Evolutionary conservation across 1,140 invertebrate species (phyloP).

Genomic region (Sitobion miscanthi): DNA sequence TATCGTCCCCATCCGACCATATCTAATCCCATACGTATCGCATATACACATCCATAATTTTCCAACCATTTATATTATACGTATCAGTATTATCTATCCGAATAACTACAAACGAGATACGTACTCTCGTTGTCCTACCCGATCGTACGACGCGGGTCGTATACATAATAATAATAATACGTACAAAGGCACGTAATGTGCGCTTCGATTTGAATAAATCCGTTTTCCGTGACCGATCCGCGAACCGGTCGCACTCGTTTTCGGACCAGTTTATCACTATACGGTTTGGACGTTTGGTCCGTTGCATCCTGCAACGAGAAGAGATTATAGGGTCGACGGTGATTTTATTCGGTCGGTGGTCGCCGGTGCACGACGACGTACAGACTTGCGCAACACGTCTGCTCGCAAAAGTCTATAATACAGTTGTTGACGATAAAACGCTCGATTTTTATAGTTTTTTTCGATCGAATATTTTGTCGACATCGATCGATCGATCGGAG

Average conservation of each 20-base stretch:
- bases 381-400: too few relatives aligned
- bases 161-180: background rate
- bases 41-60: too few relatives aligned
- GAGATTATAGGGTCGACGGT: background rate
- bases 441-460: background rate
- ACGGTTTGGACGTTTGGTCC: background rate
- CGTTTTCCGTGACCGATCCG: conserved; percentile 32
- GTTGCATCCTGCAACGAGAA: background rate
- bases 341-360: background rate
- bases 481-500: background rate
- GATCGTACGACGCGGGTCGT: too few relatives aligned
- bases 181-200: background rate
- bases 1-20: too few relatives aligned
- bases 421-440: background rate
- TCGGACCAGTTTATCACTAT: background rate
- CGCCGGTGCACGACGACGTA: too few relatives aligned
- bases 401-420: background rate
- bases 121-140: too few relatives aligned
- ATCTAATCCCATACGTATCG: too few relatives aligned
- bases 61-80: too few relatives aligned
- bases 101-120: too few relatives aligned
- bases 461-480: background rate
- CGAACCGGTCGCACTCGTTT: conserved; percentile 39
- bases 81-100: too few relatives aligned
- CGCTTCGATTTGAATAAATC: conserved; percentile 4